Evolutionary conservation across 2,113 vertebrate genomes (phyloP).

Genomic region (Anoura caudifer): DNA sequence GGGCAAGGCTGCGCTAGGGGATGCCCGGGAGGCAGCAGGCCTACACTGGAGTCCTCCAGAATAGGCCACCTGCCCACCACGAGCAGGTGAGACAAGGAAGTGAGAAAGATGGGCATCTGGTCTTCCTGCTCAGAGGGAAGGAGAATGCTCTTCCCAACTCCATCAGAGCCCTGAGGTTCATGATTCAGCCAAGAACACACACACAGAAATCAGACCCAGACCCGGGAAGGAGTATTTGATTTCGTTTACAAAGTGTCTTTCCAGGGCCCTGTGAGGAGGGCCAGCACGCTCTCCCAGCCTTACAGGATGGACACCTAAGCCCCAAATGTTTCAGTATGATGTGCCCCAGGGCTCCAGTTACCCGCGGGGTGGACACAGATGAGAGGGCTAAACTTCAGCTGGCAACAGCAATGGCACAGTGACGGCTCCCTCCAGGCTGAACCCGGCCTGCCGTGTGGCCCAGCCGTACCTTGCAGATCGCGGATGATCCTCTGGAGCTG

Average conservation of each 20-base stretch:
- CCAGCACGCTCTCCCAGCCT: background rate
- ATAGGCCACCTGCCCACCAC: background rate
- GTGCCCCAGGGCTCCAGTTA: background rate
- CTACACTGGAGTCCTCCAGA: background rate
- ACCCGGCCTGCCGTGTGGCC: rapidly evolving
- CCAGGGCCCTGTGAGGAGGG: background rate
- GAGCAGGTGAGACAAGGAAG: background rate
- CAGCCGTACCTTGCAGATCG: conserved; percentile 90
- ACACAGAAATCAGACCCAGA: background rate
- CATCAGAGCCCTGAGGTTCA: rapidly evolving
- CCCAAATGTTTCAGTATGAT: background rate
- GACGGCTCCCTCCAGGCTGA: background rate
- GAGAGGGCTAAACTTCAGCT: background rate
- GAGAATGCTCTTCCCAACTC: background rate
- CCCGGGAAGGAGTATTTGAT: background rate
- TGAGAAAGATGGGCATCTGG: background rate
- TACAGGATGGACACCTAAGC: background rate
- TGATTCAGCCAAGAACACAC: background rate
- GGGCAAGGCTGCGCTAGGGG: background rate
- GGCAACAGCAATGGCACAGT: background rate
- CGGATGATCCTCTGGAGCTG: conserved; percentile 95
- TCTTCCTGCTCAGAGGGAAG: background rate
- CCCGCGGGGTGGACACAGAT: background rate
- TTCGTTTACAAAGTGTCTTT: conserved; percentile 1
- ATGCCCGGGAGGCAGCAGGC: background rate